A percentile compares a stretch with the other conserved stretches of the same genome.
Evolutionary conservation across 2,888 invertebrate genomes (phyloP).

Genomic region (Agrilus cyanescens): DNA sequence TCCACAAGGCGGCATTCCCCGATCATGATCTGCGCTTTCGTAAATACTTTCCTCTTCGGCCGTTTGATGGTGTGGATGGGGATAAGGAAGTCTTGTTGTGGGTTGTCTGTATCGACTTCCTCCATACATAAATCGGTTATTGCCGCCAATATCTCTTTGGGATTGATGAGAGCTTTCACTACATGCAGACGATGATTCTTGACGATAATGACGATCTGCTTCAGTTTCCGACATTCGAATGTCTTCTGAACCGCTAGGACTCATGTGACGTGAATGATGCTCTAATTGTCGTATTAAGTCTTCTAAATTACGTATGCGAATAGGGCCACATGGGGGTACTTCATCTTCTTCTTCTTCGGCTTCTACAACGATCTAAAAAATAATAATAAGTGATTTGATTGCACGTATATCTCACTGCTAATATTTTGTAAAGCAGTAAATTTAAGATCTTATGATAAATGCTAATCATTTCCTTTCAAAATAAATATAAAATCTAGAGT

Average conservation of each 20-base stretch:
- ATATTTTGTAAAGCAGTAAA: too few relatives aligned
- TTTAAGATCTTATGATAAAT: too few relatives aligned
- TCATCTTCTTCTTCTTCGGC: constrained; percentile 61
- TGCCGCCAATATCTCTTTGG: constrained; percentile 45
- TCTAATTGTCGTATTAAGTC: constrained; percentile 82
- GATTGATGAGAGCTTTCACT: constrained; percentile 68
- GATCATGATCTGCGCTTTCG: constrained; percentile 71
- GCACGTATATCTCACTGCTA: too few relatives aligned
- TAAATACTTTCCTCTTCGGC: constrained; percentile 77
- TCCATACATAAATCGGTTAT: constrained; percentile 55
- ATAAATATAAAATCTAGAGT: too few relatives aligned
- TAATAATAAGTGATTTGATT: constrained; percentile 7
- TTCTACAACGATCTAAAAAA: constrained; percentile 31
- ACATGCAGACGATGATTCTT: constrained; percentile 58
- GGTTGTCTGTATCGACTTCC: constrained; percentile 42
- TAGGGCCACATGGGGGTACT: constrained; percentile 67
- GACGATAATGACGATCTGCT: constrained; percentile 67
- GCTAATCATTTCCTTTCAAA: too few relatives aligned
- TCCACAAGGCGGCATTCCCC: constrained; percentile 52
- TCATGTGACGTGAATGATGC: constrained; percentile 81
- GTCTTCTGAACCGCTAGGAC: constrained; percentile 84
- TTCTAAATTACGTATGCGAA: constrained; percentile 82
- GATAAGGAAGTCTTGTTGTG: constrained; percentile 29
- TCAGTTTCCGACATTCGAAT: constrained; percentile 83
- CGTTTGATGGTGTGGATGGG: constrained; percentile 32